Base-by-base conservation (phyloP, 37 sponge, comb jelly and placozoan species). In the Hormiphora californensis region DNA sequence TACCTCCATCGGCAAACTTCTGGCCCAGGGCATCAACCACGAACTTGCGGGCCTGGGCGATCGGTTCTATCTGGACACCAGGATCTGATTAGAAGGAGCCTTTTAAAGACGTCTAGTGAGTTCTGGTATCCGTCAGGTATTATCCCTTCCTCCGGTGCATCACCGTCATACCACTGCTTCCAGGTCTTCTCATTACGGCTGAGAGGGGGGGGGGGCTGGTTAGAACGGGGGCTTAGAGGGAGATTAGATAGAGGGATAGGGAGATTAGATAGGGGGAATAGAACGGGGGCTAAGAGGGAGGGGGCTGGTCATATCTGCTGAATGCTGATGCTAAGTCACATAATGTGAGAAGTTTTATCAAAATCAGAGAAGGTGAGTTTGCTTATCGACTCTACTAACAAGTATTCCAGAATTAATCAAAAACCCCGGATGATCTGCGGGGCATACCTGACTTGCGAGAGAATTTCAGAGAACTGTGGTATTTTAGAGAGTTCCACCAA, bases 111-210 rank as follows among this genome's bases (percentile, higher is more conserved):
- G 88, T 98, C 94, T 36, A 95, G 89, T 11, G 95, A 91, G 55
- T 86, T 93, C 69, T 93, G 88, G 88, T 98, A 98, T 19, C 95
- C 99, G 61, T 93, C 95, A 27, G 99, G 99, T 22, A 93, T 90
- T 43, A 89, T 90, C 37, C 94, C 90, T 69, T 98, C 99, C 46
- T 98, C 99, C 19, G 99, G 99, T 11, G 94, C 92, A 61, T 93
- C 93, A n/a, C 89, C 88, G 53, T 98, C 99, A 91, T 91, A 98
- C 99, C 99, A 98, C n/a, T 85, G 63, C 90, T 91, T 94, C 99
- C 99, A 98, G 0, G 67, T 59, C 49, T 92, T 88, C 34, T 95
- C 95, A 63, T 95, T 95, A 11, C 94, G 87, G 9, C 81, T 73
- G 81, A 65, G 67, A 19, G 9, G 11, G 3, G 67, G 37, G 1